Evolutionary conservation across 30 jellyfish, hydroid and myxozoan genomes (phyloP), one percentile per base, ranked within the genome.

Genomic region (Cassiopea xamachana): DNA sequence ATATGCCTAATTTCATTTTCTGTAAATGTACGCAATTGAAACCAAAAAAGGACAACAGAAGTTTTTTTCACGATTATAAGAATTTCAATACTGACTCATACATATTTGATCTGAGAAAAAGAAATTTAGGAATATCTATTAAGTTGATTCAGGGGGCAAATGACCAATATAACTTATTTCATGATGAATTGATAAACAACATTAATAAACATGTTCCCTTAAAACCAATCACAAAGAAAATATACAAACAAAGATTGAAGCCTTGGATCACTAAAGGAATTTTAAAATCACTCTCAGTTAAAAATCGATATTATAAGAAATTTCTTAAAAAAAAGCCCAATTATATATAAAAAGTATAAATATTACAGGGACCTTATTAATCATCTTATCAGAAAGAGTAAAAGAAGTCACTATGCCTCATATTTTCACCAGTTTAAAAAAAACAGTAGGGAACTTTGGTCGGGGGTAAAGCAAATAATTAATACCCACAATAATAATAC

Each of bases 211-310:
- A 80, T 89, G 91, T 70, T 69, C 96, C 92, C 17, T 46, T 89
- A 73, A 89, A 69, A 60, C 91, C 92, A 7, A 73, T 89, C 39
- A 14, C 79, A 1, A 61, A 55, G 47, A 75, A 82, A 61, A 60
- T 47, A 64, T 17, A 75, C 8, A 81, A 90, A 82, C 92, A 90
- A 81, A 64, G 74, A 60, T 39, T 18, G 4, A 77, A 90, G 77
- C 97, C 97, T 62, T 90, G 93, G 97, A 90, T 90, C 27, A 81
- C 90, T 81, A 86, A 90, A 44, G 86, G 90, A 44, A 90, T 90
- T 43, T 51, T 90, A 12, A 82, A 81, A n/a, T 85, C 93, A 49
- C 71, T 85, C 80, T 85, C 93, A 61, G 60, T 85, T 18, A 85
- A 85, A 55, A 69, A 84, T 10, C 69, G 47, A 85, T 47, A 4